Conservation (phyloP, 2,113 vertebrate genomes). For the Ciconia boyciana region DNA sequence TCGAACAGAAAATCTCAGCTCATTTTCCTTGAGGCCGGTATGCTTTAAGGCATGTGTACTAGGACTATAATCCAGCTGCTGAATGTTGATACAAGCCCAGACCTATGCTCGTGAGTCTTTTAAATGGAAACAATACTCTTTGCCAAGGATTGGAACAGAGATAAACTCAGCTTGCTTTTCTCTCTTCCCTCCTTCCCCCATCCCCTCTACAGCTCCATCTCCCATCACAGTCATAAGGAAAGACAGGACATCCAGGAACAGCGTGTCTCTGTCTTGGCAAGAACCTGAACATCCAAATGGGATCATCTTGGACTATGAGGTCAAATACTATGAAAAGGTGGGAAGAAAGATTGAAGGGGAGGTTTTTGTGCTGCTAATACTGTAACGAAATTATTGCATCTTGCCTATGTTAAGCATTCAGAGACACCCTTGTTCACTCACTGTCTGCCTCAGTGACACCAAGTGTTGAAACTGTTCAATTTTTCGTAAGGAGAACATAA, state of each 20-base stretch:
- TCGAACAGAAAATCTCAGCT: constrained; percentile 56
- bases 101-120: constrained; percentile 47
- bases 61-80: constrained; percentile 72
- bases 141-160: constrained; percentile 36
- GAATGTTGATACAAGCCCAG: constrained; percentile 40
- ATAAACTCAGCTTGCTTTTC: constrained; percentile 52
- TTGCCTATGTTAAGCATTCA: not conserved
- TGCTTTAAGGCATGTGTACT: constrained; percentile 32
- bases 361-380: not conserved
- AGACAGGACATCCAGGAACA: constrained; percentile 92
- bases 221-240: constrained; percentile 89
- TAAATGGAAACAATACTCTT: constrained; percentile 40
- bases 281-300: constrained; percentile 96
- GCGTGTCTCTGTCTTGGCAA: constrained; percentile 92
- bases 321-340: constrained; percentile 99
- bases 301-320: constrained; percentile 98
- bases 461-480: not conserved
- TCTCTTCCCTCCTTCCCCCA: not conserved
- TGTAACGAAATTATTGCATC: not conserved
- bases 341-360: constrained; percentile 39
- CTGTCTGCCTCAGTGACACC: not conserved
- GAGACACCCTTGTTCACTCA: not conserved
- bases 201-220: constrained; percentile 84
- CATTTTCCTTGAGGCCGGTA: constrained; percentile 55
- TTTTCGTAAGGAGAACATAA: not conserved